Conservation (phyloP, 1,140 invertebrate species). For the Conus betulinus region DNA sequence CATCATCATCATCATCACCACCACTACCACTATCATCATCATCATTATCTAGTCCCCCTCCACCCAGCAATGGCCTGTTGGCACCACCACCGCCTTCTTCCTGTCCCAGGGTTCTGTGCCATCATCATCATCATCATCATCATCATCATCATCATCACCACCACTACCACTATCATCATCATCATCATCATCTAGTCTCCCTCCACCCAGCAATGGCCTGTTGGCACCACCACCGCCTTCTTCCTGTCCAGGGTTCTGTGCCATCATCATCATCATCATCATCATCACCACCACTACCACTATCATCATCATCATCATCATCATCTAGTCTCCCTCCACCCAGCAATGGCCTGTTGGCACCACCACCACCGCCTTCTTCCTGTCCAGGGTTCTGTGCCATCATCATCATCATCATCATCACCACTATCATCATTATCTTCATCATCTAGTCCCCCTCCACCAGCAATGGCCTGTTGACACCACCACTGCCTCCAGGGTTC, state of each 20-base stretch:
- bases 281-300: not conserved
- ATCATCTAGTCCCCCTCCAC: not conserved
- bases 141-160: not conserved
- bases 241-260: no score
- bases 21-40: not conserved
- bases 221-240: no score
- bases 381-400: no score
- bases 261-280: not conserved
- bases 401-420: no score
- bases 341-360: no score
- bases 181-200: not conserved
- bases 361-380: no score
- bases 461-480: constrained; percentile 86
- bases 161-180: not conserved
- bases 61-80: constrained; percentile 86
- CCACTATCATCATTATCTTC: not conserved
- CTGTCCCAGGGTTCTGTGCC: not conserved
- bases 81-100: no score
- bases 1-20: not conserved
- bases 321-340: no score
- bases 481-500: no score
- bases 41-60: not conserved
- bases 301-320: not conserved
- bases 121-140: not conserved
- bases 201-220: constrained; percentile 86